Evolutionary conservation across 2,888 invertebrate species (phyloP).

Genomic region (Volucella inanis): DNA sequence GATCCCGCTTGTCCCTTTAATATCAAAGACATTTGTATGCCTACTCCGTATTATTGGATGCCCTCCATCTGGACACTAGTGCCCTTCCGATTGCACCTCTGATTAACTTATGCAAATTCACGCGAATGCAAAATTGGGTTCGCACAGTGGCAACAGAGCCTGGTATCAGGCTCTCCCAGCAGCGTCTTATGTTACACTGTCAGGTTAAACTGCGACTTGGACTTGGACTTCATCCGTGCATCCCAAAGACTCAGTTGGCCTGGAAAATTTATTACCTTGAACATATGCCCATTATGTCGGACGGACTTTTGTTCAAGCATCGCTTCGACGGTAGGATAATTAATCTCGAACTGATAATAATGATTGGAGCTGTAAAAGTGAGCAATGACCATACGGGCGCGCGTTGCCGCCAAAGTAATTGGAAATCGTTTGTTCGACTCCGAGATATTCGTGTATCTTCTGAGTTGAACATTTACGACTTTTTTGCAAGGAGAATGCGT

Average conservation of each 20-base stretch:
- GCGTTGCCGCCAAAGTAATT: slow-evolving; percentile 19
- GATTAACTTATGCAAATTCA: slow-evolving; percentile 74
- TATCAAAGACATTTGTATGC: slow-evolving; percentile 58
- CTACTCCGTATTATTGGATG: slow-evolving; percentile 16
- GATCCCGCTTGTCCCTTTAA: slow-evolving; percentile 49
- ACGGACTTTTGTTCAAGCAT: slow-evolving; percentile 47
- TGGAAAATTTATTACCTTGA: slow-evolving; percentile 73
- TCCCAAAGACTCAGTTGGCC: slow-evolving; percentile 42
- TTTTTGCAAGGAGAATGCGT: slow-evolving; percentile 10
- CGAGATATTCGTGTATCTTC: slow-evolving; percentile 12
- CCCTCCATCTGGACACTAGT: slow-evolving; percentile 24
- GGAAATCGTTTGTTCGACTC: slow-evolving; percentile 45
- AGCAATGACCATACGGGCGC: slow-evolving; percentile 25
- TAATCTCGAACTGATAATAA: slow-evolving; percentile 69
- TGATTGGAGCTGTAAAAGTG: slow-evolving; percentile 61
- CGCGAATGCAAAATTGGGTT: slow-evolving; percentile 48
- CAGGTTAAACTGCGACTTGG: too few species aligned
- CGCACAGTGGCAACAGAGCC: too few species aligned
- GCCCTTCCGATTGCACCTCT: slow-evolving; percentile 52
- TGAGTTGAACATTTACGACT: slow-evolving; percentile 22
- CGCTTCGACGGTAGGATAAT: slow-evolving; percentile 39
- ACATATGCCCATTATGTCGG: slow-evolving; percentile 61
- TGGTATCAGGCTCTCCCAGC: too few species aligned
- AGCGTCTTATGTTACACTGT: too few species aligned
- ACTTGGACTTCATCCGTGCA: slow-evolving; percentile 25